Percentiles rank a stretch among this genome's conserved stretches.
phyloP scores from a whole-genome alignment of 2,888 invertebrate species.

The Brachyopa scutellaris region DNA sequence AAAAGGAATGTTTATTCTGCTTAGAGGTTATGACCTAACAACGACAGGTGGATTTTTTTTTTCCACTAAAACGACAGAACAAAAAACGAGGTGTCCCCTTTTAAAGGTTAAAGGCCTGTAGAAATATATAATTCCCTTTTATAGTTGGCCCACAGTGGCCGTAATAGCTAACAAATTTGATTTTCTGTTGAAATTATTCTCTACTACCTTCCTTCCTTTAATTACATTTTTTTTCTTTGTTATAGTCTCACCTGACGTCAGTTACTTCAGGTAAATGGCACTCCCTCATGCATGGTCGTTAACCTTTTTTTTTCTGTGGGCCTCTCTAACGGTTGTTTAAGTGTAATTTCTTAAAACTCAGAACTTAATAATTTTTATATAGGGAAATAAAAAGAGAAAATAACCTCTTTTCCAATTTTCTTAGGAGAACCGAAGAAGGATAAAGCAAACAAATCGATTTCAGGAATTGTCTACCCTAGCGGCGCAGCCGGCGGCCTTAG shows the following conservation, averaged over 20 bases:
- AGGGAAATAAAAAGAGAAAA: neutral
- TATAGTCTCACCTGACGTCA: too few species aligned
- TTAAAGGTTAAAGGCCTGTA: neutral
- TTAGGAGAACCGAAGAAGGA: too few species aligned
- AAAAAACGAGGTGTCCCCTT: neutral
- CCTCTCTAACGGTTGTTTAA: neutral
- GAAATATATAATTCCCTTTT: conserved; percentile 2
- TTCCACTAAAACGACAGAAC: neutral
- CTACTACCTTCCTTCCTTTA: neutral
- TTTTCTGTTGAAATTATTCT: neutral
- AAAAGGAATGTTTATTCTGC: neutral
- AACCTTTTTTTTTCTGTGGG: too few species aligned
- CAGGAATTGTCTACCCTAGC: neutral
- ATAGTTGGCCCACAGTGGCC: neutral
- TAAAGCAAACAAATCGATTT: neutral
- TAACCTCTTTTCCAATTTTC: too few species aligned
- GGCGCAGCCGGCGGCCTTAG: neutral
- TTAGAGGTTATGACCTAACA: neutral
- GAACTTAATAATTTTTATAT: conserved; percentile 1
- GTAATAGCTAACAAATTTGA: neutral
- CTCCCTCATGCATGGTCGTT: conserved; percentile 12
- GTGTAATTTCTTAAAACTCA: conserved; percentile 18
- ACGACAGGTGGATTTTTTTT: neutral
- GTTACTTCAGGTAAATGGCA: too few species aligned
- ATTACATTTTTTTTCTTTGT: conserved; percentile 5